phyloP scores from a whole-genome alignment of 2,797 vertebrate genomes.

The Danio aesculapii region DNA sequence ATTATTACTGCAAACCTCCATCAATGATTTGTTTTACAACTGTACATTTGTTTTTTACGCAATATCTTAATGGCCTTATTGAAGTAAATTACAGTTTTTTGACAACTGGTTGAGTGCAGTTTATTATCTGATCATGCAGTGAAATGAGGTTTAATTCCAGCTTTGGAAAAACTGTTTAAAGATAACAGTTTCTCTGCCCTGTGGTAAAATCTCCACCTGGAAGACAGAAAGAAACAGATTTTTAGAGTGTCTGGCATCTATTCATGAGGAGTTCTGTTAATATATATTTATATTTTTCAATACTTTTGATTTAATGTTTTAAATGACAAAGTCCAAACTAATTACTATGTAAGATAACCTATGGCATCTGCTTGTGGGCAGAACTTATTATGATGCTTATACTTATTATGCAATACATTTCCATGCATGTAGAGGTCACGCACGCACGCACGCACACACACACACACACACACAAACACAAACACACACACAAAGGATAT shows the following conservation, averaged over 20 bases:
- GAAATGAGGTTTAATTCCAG: conserved; percentile 81
- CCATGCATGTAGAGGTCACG: neutral
- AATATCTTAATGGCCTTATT: neutral
- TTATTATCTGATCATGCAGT: conserved; percentile 46
- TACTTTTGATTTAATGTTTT: neutral
- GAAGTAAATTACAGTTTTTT: conserved; percentile 21
- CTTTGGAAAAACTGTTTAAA: conserved; percentile 93
- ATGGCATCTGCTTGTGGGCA: neutral
- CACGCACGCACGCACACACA: too few relatives aligned
- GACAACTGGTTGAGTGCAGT: conserved; percentile 13
- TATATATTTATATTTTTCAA: neutral
- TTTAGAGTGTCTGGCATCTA: neutral
- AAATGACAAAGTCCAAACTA: neutral
- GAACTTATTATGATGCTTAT: too few relatives aligned
- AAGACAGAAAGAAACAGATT: conserved; percentile 5
- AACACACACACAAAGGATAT: neutral
- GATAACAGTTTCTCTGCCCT: conserved; percentile 88
- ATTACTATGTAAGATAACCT: neutral
- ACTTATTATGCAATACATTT: too few relatives aligned
- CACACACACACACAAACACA: too few relatives aligned
- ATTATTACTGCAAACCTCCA: conserved; percentile 4
- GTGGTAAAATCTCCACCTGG: conserved; percentile 92
- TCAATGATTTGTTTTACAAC: conserved; percentile 8
- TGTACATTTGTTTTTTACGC: conserved; percentile 31
- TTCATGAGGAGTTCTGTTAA: neutral